These are phyloP conservation scores for Bubo scandiacus DNA, from an alignment of 2,113 vertebrate genomes.

Conservation along the genomic window DNA sequence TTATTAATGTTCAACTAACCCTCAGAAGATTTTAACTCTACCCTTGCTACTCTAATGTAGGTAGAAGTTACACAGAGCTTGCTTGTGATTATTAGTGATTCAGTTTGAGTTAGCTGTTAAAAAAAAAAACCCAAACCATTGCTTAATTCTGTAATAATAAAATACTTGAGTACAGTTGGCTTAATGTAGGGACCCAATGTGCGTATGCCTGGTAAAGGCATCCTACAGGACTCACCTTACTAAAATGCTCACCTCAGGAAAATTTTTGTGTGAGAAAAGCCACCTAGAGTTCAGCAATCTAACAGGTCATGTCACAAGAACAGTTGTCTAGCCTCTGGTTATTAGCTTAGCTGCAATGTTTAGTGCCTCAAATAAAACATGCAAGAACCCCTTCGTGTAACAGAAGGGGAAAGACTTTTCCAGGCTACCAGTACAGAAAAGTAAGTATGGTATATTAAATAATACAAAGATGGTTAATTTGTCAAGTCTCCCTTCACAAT, in stretches of 20 bases:
- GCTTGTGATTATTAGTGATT: neutral
- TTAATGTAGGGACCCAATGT: neutral
- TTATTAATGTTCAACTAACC: neutral
- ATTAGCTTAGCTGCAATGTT: neutral
- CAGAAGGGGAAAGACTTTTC: neutral
- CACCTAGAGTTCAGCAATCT: neutral
- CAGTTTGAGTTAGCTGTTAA: neutral
- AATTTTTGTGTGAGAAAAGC: neutral
- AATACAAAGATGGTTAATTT: neutral
- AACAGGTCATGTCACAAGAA: neutral
- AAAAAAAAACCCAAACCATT: neutral
- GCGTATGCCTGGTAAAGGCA: neutral
- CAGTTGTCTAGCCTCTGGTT: neutral
- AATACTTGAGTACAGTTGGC: neutral
- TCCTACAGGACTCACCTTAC: neutral
- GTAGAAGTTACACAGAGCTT: neutral
- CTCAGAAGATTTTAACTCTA: neutral
- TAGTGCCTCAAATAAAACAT: neutral
- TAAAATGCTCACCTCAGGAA: neutral
- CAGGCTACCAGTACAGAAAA: neutral
- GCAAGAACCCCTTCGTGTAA: neutral
- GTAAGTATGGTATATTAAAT: neutral
- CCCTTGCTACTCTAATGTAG: neutral
- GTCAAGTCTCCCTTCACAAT: neutral
- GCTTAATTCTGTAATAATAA: neutral